Evolutionary conservation across 1,140 invertebrate genomes (phyloP).

Genomic region (Teleopsis dalmanni): DNA sequence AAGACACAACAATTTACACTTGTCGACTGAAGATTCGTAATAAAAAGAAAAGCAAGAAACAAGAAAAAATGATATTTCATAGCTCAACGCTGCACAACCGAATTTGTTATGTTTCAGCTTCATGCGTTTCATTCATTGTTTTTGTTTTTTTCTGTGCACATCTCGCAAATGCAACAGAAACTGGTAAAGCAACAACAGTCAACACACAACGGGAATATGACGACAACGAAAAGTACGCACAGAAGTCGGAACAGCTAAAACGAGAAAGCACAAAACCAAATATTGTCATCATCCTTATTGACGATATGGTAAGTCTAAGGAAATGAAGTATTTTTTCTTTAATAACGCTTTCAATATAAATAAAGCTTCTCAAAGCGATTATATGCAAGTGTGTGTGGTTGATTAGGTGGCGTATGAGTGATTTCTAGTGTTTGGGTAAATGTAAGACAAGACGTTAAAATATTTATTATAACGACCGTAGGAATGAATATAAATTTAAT

Average conservation of each 20-base stretch:
- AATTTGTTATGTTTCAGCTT: too few species aligned
- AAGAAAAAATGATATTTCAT: not conserved
- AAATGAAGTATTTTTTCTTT: too few species aligned
- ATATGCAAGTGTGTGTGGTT: too few species aligned
- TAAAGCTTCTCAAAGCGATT: too few species aligned
- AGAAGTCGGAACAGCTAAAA: not conserved
- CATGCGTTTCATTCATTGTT: constrained; percentile 4
- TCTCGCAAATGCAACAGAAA: not conserved
- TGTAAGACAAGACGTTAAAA: too few species aligned
- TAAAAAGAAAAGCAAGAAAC: not conserved
- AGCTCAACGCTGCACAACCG: not conserved
- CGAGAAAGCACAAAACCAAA: constrained; percentile 21
- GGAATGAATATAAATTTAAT: too few species aligned
- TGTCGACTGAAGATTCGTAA: too few species aligned
- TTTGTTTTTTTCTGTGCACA: not conserved
- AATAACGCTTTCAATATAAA: too few species aligned
- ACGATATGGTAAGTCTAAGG: constrained; percentile 31
- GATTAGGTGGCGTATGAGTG: too few species aligned
- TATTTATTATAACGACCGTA: too few species aligned
- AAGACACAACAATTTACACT: too few species aligned
- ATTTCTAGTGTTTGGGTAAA: too few species aligned
- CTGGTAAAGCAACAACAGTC: not conserved
- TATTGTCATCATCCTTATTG: constrained; percentile 34
- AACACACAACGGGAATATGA: not conserved
- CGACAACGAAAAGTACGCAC: not conserved